These are phyloP conservation scores for Musca vetustissima DNA, from an alignment of 1,140 invertebrate species.

Conservation along the genomic window DNA sequence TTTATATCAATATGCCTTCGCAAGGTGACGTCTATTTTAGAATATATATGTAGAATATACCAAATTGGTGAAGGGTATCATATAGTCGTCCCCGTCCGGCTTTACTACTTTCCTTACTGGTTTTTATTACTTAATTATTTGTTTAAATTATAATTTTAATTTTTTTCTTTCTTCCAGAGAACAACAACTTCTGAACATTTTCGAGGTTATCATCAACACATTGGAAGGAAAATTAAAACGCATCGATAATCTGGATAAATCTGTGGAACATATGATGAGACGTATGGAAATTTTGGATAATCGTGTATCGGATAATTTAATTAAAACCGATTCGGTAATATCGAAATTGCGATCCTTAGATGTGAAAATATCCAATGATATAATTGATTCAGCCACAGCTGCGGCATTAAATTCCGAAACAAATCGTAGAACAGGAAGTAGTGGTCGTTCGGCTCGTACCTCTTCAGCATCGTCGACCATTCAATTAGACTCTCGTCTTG, in stretches of 20 bases:
- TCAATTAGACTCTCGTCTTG: constrained; percentile 64
- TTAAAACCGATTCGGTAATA: constrained; percentile 80
- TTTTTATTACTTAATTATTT: too few relatives aligned
- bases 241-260: constrained; percentile 83
- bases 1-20: too few relatives aligned
- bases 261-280: constrained; percentile 81
- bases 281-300: constrained; percentile 78
- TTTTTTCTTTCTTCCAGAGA: constrained; percentile 67
- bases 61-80: too few relatives aligned
- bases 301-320: constrained; percentile 77
- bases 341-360: constrained; percentile 72
- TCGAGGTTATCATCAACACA: constrained; percentile 84
- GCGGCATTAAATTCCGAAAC: constrained; percentile 6
- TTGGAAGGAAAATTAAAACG: constrained; percentile 82
- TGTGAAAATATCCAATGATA: constrained; percentile 67
- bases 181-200: constrained; percentile 84
- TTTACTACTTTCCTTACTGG: too few relatives aligned
- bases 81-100: too few relatives aligned
- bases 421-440: constrained; percentile 25
- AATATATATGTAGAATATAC: too few relatives aligned
- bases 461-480: constrained; percentile 35
- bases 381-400: constrained; percentile 27
- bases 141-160: constrained; percentile 1
- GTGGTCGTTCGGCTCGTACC: constrained; percentile 32
- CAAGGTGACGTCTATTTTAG: too few relatives aligned